Evolutionary conservation across 2,113 vertebrate species (phyloP), one percentile per base, ranked within the genome.

Genomic region (Aleadryas rufinucha): DNA sequence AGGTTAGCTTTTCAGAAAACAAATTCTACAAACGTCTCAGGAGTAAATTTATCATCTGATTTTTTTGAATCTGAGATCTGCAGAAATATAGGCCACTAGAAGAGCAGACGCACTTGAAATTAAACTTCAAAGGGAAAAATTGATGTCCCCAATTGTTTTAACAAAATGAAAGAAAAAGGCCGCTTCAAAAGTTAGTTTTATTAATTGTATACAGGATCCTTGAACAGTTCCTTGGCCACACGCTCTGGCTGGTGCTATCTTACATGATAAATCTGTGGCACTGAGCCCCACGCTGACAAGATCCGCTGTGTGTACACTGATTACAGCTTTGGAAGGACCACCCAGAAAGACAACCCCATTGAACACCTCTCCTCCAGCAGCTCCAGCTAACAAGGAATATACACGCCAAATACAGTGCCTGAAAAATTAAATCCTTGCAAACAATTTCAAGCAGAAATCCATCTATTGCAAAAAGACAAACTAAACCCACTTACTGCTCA

Each of bases 1-100:
- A 70, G 41, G 89, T 91, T 93, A 89, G 68, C 71, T 90, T 88
- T 80, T 52, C 60, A 56, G 74, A 60, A 72, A 81, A 44, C 44
- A 65, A 94, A 86, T 77, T 54, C 72, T 65, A 63, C 59, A 61
- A 57, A 44, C 3, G 5, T 94, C 83, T 96, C 93, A 28, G 84
- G 91, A 97, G 94, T 86, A 87, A 96, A 83, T 95, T 74, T 90
- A 93, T 93, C 56, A 21, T 61, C 77, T 85, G 71, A 63, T 75
- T 96, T 95, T 81, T 83, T 5, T 68, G 41, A 79, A 82, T 76
- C 70, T 71, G 64, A 42, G 90, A 95, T 84, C 88, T 72, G 63
- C 37, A 89, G 86, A 77, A 81, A 89, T 27, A 77, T n/a, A 81
- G 81, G 74, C 68, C 59, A 80, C 56, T 76, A 71, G 78, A 53